A percentile compares a stretch with the other conserved stretches of the same genome.
Conservation (phyloP, 2,113 vertebrate genomes). For the Nibea coibor region DNA sequence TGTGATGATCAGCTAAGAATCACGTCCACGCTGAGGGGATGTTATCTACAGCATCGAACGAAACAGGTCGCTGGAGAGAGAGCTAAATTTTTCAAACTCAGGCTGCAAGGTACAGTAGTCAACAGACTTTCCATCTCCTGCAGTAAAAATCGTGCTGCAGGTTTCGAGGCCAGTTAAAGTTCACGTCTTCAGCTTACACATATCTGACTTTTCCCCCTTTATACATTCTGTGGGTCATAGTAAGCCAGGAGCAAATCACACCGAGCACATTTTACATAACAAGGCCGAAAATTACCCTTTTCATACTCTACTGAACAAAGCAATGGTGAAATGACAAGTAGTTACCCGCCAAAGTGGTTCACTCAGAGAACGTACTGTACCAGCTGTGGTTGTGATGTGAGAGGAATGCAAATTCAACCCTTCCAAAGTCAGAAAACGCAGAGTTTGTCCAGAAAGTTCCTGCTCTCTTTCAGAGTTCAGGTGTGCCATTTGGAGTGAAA, state of each 20-base stretch:
- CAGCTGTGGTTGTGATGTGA: slow-evolving; percentile 10
- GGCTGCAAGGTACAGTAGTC: background rate
- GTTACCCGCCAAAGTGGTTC: slow-evolving; percentile 31
- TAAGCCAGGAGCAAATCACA: slow-evolving; percentile 39
- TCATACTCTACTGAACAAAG: slow-evolving; percentile 50
- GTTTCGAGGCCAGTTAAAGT: slow-evolving; percentile 39
- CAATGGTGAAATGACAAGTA: slow-evolving; percentile 52
- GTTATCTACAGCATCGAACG: no score
- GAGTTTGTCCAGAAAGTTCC: background rate
- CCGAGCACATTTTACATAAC: slow-evolving; percentile 54
- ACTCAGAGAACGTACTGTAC: slow-evolving; percentile 23
- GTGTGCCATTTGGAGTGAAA: slow-evolving; percentile 20
- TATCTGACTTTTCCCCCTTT: slow-evolving; percentile 15
- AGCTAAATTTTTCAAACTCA: background rate
- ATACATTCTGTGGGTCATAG: slow-evolving; percentile 19
- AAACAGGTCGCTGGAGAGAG: no score
- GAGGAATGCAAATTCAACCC: slow-evolving; percentile 18
- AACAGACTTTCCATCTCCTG: background rate
- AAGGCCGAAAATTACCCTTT: slow-evolving; percentile 57
- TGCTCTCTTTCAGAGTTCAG: slow-evolving; percentile 13
- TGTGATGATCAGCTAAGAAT: no score
- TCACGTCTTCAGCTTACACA: slow-evolving; percentile 33
- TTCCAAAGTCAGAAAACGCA: slow-evolving; percentile 11
- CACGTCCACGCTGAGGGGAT: no score
- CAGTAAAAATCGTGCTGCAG: background rate